Base-by-base conservation (phyloP, 2,888 invertebrate species). In the Diplazon laetatorius region DNA sequence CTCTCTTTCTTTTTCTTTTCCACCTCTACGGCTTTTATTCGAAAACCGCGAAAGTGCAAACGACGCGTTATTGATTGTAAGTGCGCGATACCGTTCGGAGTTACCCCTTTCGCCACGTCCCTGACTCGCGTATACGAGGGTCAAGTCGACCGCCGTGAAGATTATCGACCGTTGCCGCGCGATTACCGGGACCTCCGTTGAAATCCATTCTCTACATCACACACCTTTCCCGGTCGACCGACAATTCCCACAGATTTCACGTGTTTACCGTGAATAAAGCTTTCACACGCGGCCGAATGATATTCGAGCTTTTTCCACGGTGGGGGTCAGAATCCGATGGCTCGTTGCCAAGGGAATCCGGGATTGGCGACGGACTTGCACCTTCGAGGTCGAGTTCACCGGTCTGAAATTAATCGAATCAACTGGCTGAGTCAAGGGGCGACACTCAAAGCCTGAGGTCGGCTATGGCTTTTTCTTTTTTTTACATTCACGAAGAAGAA, bases 61-160 rank as follows among this genome's bases (percentile, higher is more conserved):
- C 77, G 83, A 78, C 80, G 73, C 74, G 55, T 76, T 85, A 85
- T 85, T 81, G 85, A 84, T 84, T 84, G 82, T 81, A 22, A 37
- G 78, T 73, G 66, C 44, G 66, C 73, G 75, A 78, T 66, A 69
- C 71, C 73, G 73, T 70, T 52, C 63, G 65, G 65, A 44, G 74
- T 69, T 81, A 78, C 80, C 69, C 46, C 74, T 62, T 72, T 48
- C 76, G 75, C 57, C 76, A 74, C 66, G 82, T 76, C 80, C 80
- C 79, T 82, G 82, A 82, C 80, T 80, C 76, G 76, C 63, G 76
- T 65, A 71, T 52, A 52, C 65, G 79, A 82, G 80, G 82, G 81
- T 82, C 81, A 82, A 82, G 71, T 81, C 81, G 55, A 75, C 50
- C 59, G 69, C 46, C 50, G 39, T 72, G 63, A 44, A 72, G 75